Percentiles rank a stretch among this genome's conserved stretches.
These are phyloP conservation scores for Syngnathus floridae DNA, from an alignment of 2,113 vertebrate genomes.

Conservation along the genomic window DNA sequence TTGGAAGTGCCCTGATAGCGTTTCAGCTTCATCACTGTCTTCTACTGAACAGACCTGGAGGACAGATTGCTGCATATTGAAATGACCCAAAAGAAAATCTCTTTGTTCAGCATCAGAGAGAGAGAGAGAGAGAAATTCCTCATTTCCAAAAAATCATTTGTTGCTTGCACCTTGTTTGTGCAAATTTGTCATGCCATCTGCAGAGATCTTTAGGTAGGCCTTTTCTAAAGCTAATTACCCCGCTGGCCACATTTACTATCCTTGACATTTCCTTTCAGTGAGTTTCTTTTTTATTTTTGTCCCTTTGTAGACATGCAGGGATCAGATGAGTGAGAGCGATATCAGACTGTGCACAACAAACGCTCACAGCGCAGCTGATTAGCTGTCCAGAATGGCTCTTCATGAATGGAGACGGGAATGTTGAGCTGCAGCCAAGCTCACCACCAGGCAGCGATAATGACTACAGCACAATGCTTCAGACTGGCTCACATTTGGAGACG, in stretches of 20 bases:
- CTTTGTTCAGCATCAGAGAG: conserved; percentile 52
- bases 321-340: conserved; percentile 61
- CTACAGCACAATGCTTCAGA: conserved; percentile 29
- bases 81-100: conserved; percentile 46
- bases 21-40: conserved; percentile 54
- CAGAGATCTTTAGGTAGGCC: conserved; percentile 37
- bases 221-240: conserved; percentile 62
- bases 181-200: conserved; percentile 43
- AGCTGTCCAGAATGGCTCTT: conserved; percentile 40
- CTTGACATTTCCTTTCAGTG: conserved; percentile 64
- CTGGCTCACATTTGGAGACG: conserved; percentile 24
- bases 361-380: conserved; percentile 52
- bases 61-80: conserved; percentile 58
- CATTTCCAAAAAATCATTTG: conserved; percentile 60
- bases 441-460: conserved; percentile 47
- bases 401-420: conserved; percentile 52
- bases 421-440: conserved; percentile 36
- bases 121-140: conserved; percentile 61
- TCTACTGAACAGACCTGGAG: conserved; percentile 42
- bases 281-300: conserved; percentile 33
- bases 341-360: conserved; percentile 38
- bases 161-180: conserved; percentile 57
- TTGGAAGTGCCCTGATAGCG: conserved; percentile 39
- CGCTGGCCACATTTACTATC: conserved; percentile 61
- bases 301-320: conserved; percentile 40